A percentile compares a stretch with the other conserved stretches of the same genome.
These are phyloP conservation scores for Drosophila eugracilis DNA, from an alignment of 1,140 invertebrate species.

Conservation along the genomic window DNA sequence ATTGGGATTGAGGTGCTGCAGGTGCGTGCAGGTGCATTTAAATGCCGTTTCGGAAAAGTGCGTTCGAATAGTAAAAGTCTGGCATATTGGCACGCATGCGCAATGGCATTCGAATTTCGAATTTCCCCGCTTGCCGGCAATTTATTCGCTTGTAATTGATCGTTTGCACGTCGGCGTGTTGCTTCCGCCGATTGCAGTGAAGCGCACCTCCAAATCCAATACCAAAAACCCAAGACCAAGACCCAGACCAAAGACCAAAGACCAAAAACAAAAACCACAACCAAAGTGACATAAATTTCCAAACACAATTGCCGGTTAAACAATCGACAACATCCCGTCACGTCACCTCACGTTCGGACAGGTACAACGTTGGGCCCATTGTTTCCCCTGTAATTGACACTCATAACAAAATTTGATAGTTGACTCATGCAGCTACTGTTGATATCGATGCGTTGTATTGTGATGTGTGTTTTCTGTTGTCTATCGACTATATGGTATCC, in stretches of 20 bases:
- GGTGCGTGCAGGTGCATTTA: conserved; percentile 63
- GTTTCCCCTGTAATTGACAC: conserved; percentile 78
- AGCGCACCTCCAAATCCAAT: conserved; percentile 24
- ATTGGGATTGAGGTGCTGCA: conserved; percentile 23
- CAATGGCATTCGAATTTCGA: conserved; percentile 51
- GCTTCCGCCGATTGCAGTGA: conserved; percentile 56
- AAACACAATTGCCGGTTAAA: conserved; percentile 78
- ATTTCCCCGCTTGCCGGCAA: conserved; percentile 41
- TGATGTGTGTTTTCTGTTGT: conserved; percentile 36
- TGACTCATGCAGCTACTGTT: conserved; percentile 63
- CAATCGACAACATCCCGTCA: conserved; percentile 84
- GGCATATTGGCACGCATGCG: conserved; percentile 60
- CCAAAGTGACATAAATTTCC: conserved; percentile 72
- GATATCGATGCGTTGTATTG: conserved; percentile 26
- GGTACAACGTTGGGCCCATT: conserved; percentile 60
- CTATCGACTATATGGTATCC: conserved; percentile 32
- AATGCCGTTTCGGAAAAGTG: conserved; percentile 45
- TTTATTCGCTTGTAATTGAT: conserved; percentile 82
- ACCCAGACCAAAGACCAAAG: too few species aligned
- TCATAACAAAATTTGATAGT: conserved; percentile 81
- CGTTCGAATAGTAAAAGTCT: conserved; percentile 62
- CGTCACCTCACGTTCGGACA: conserved; percentile 64
- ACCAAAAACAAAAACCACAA: conserved; percentile 15
- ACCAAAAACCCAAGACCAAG: too few species aligned
- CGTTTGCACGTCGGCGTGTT: conserved; percentile 47